Base-by-base conservation (phyloP, 2,888 invertebrate species). In the Graphium colonna region DNA sequence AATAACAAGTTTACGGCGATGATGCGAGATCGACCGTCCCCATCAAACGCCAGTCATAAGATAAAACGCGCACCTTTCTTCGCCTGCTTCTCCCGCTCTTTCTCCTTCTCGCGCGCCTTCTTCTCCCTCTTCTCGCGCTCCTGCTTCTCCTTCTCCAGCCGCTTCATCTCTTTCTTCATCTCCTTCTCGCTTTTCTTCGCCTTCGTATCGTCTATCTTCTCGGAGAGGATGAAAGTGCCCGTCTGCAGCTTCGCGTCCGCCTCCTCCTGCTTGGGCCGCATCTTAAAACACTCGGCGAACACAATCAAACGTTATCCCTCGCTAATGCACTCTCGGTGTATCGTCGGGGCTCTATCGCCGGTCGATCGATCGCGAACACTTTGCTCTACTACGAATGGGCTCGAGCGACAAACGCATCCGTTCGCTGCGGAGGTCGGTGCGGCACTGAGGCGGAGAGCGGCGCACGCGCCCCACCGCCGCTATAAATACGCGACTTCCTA, bases 211-310 rank as follows among this genome's bases (percentile, higher is more conserved):
- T 90, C 90, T 46, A 89, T 87, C 67, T 91, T 91, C 71, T 92
- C 92, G 63, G 91, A 88, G 65, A 92, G 73, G 55, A 92, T 92
- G 70, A 92, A 88, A 62, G 91, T 88, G 68, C 90, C 90, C 57
- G 82, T 79, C 62, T 88, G 86, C 73, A 85, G 68, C 63, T 84
- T 86, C 59, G 77, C 59, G 64, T 85, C 86, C 67, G 81, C 80
- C 59, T 87, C 89, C 69, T 88, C 88, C 69, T 21, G 21, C 21
- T 88, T 89, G 55, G 89, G 87, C 69, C 88, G 78, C 89, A 89
- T 89, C 55, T 65, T 52, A 42, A 38, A 49, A 44, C 58, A 57
- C 53, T 51, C 68, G 67, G 70, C 63, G 47, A 51, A 51, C 60
- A 65, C 68, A 75, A 67, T 72, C 71, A 62, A 71, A 75, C 69